Evolutionary conservation across 2,797 vertebrate genomes (phyloP).

Genomic region (Synanceia verrucosa): DNA sequence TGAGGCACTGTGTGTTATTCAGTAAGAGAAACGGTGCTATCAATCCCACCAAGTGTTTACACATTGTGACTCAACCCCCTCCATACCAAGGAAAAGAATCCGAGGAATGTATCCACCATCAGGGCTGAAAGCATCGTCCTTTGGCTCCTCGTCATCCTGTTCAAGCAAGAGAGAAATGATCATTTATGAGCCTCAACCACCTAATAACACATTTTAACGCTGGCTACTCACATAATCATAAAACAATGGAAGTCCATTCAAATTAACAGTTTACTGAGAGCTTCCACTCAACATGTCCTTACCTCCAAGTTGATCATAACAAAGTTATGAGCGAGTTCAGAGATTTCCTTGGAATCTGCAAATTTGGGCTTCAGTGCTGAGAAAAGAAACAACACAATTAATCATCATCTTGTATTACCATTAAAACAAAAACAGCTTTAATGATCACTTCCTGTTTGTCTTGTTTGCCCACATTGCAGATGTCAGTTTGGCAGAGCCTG

Average conservation of each 20-base stretch:
- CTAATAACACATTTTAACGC: not conserved
- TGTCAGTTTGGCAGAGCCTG: not conserved
- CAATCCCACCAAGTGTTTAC: constrained; percentile 23
- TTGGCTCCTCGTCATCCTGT: constrained; percentile 98
- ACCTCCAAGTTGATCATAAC: constrained; percentile 99
- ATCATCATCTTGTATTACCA: not conserved
- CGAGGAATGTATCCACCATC: constrained; percentile 98
- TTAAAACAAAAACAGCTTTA: not conserved
- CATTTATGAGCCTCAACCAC: not conserved
- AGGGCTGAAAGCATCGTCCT: constrained; percentile 92
- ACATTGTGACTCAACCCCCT: not conserved
- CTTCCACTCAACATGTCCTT: constrained; percentile 41
- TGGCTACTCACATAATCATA: not conserved
- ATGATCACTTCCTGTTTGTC: not conserved
- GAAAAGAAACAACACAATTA: not conserved
- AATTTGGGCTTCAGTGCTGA: constrained; percentile 97
- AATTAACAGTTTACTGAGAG: not conserved
- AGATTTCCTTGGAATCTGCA: constrained; percentile 96
- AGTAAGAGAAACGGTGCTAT: not conserved
- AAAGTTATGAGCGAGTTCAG: constrained; percentile 98
- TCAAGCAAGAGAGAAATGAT: constrained; percentile 25
- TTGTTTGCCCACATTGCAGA: not conserved
- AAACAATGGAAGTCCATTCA: not conserved
- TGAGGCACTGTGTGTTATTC: not conserved
- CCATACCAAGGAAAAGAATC: constrained; percentile 95